Evolutionary conservation across 2,888 invertebrate species (phyloP).

Genomic region (Anodontia alba): DNA sequence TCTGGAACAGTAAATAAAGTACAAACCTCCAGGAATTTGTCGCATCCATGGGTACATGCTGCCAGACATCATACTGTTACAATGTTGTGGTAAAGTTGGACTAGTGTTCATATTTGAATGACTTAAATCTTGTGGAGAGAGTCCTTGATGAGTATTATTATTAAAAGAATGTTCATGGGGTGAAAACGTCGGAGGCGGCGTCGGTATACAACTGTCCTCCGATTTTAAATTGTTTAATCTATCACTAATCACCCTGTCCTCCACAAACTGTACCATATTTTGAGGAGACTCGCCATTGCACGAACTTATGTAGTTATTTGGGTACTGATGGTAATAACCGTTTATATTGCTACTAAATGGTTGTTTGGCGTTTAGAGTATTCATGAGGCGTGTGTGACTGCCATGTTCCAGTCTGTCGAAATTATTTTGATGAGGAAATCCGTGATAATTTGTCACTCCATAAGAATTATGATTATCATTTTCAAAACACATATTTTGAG

Average conservation of each 20-base stretch:
- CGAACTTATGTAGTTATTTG: constrained; percentile 52
- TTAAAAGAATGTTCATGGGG: constrained; percentile 62
- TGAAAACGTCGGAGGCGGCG: constrained; percentile 66
- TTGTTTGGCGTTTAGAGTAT: constrained; percentile 60
- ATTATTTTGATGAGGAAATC: constrained; percentile 54
- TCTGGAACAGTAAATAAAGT: too few relatives aligned
- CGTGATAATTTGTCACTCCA: constrained; percentile 62
- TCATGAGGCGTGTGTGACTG: constrained; percentile 60
- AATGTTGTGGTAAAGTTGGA: constrained; percentile 54
- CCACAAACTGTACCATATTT: constrained; percentile 32
- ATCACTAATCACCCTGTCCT: constrained; percentile 50
- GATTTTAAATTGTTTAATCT: constrained; percentile 65
- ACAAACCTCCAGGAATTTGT: constrained; percentile 47
- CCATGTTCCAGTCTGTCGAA: constrained; percentile 61
- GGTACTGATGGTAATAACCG: constrained; percentile 56
- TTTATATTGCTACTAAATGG: constrained; percentile 50
- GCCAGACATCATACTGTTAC: constrained; percentile 57
- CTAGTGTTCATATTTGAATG: constrained; percentile 56
- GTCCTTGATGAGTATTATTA: constrained; percentile 49
- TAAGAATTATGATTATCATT: constrained; percentile 63
- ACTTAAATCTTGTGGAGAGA: constrained; percentile 57
- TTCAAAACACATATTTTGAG: constrained; percentile 69
- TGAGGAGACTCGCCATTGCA: constrained; percentile 54
- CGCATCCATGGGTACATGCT: constrained; percentile 64
- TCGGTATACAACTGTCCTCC: constrained; percentile 68